Base-by-base conservation (phyloP, 2,797 vertebrate genomes). In the Pitangus sulphuratus region DNA sequence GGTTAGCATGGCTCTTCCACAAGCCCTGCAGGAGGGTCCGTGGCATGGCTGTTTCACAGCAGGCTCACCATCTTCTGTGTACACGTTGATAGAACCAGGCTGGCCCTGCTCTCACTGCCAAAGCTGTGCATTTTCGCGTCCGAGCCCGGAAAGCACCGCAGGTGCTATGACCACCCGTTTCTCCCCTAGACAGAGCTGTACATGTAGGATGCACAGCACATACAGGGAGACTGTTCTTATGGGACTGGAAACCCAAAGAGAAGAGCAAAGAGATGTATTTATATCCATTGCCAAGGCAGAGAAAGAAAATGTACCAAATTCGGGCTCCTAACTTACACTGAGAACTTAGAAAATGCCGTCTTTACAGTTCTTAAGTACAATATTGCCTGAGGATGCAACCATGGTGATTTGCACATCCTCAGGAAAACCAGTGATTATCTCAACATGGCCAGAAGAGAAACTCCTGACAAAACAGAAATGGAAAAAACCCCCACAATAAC, bases 381-480 rank as follows among this genome's bases (percentile, higher is more conserved):
- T 17, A 61, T 11, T 28, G 87, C 89, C 87, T 42, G 58, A 71
- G 92, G 91, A 93, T 72, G 44, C 2, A 2, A 92, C 72, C 42
- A 1, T 1, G 9, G 47, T 12, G 71, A 87, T 84, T 69, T 84
- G 62, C 74, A 72, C 70, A 60, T 80, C 66, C 77, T 66, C n/a
- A 9, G 74, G 85, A 91, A 94, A 93, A 87, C 60, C 3, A 64
- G 56, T 77, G 77, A 93, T 95, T 95, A 84, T 68, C 66, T 65
- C 70, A 72, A 76, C 30, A 16, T 13, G 48, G 74, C 62, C 53
- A 79, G 51, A 79, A 95, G 95, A 90, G 70, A 95, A 85, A 92
- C 65, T 90, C 62, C 56, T 89, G 39, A 71, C 51, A 77, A 88
- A 93, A 89, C 0, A 92, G 51, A 88, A 96, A 61, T 25, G 44